Base-by-base conservation (phyloP, 2,888 invertebrate genomes). In the Callyntrura guangdongensis region DNA sequence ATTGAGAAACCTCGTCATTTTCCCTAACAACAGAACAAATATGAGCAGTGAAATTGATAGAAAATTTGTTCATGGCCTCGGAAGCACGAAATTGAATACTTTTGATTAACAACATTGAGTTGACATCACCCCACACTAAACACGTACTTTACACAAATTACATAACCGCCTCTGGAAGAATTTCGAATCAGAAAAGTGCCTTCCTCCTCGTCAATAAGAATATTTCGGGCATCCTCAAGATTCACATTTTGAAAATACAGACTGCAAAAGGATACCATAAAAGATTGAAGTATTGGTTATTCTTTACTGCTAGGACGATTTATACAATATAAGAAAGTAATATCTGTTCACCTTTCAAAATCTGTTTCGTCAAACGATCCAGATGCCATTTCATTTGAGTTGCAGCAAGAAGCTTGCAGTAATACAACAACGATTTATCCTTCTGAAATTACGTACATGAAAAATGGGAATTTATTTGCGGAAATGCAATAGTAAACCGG, bases 91-190 rank as follows among this genome's bases (percentile, higher is more conserved):
- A 53, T 81, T 59, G 22, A 6, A 36, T 72, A 27, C 17, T 14
- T 11, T 12, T 11, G 25, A 27, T 81, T 17, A 49, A n/a, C 8
- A n/a, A 72, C n/a, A n/a, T n/a, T n/a, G n/a, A 64, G 25, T 17
- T 12, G n/a, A 5, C 64, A 22, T 17, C 9, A n/a, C 25, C 25
- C 12, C 36, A 36, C 36, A 36, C 36, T 36, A 36, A 36, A 14
- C 0, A 82, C 90, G 86, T 88, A 93, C 93, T 92, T 93, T 53
- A 93, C 91, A 84, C 93, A 93, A 27, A 93, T 67, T 8, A 93
- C 93, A 67, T 89, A 92, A 74, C 93, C 92, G 36, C 90, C 93
- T 25, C 89, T 89, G 1, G 92, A 84, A 0, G 93, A 93, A 45
- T 93, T 91, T 2, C 93, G 87, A 22, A 93, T 87, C 12, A 93